Evolutionary conservation across 2,113 vertebrate species (phyloP).

Genomic region (Climacteris rufus): DNA sequence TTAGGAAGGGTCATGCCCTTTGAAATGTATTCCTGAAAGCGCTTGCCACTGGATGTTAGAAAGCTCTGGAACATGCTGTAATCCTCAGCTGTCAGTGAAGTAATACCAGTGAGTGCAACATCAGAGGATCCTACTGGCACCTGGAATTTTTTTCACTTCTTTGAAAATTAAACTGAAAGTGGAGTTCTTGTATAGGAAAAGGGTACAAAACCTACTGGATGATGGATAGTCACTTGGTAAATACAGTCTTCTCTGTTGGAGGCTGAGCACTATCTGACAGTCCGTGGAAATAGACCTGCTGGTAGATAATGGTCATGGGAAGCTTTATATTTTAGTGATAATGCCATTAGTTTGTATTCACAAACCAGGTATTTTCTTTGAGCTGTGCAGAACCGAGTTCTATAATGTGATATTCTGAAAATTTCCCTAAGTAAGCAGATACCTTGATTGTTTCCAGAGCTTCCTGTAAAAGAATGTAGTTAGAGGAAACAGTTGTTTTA

Average conservation of each 20-base stretch:
- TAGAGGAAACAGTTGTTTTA: slow-evolving; percentile 42
- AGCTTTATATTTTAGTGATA: neutral
- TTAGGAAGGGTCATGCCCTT: neutral
- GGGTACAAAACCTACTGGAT: neutral
- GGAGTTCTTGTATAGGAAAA: neutral
- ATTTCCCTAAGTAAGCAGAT: slow-evolving; percentile 42
- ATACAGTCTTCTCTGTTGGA: neutral
- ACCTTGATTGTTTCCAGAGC: slow-evolving; percentile 15
- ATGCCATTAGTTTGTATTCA: neutral
- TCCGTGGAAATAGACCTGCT: neutral
- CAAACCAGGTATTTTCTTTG: neutral
- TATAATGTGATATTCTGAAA: neutral
- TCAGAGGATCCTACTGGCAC: neutral
- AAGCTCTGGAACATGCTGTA: neutral
- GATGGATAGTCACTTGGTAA: neutral
- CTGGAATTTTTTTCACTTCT: neutral
- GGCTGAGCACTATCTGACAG: neutral
- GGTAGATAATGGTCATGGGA: neutral
- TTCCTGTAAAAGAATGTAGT: slow-evolving; percentile 35
- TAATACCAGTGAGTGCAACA: neutral
- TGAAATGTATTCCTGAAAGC: neutral
- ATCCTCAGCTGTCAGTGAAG: neutral
- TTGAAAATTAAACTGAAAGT: neutral
- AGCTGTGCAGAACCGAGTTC: neutral
- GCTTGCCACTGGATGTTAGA: neutral